phyloP scores from a whole-genome alignment of 2,888 invertebrate genomes.

The Hofmannophila pseudospretella region DNA sequence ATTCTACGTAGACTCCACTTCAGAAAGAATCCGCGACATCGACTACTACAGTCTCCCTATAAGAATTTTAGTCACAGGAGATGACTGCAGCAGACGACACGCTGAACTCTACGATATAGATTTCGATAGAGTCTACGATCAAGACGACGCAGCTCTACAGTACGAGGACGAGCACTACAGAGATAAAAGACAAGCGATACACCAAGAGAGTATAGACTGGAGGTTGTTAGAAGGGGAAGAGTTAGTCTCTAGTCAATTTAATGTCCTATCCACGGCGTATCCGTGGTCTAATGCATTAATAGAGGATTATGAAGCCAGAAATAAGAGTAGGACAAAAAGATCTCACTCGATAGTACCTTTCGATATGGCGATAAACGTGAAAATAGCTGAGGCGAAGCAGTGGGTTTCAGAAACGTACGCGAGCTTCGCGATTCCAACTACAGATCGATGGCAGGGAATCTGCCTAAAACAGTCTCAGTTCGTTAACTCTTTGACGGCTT shows the following conservation, averaged over 20 bases:
- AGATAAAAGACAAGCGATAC: conserved; percentile 56
- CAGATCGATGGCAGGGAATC: conserved; percentile 88
- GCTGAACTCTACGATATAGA: conserved; percentile 79
- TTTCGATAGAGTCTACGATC: conserved; percentile 76
- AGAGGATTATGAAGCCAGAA: conserved; percentile 70
- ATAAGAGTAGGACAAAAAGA: conserved; percentile 73
- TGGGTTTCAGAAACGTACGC: conserved; percentile 93
- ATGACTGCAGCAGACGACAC: conserved; percentile 81
- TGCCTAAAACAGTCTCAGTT: conserved; percentile 88
- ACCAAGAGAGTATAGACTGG: conserved; percentile 62
- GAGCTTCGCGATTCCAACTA: conserved; percentile 91
- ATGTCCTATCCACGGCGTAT: conserved; percentile 67
- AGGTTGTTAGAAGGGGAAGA: conserved; percentile 65
- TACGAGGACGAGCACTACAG: conserved; percentile 60
- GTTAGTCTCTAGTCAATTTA: conserved; percentile 68
- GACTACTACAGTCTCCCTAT: conserved; percentile 90
- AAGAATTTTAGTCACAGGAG: conserved; percentile 85
- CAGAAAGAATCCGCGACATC: conserved; percentile 86
- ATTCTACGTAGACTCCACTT: conserved; percentile 91
- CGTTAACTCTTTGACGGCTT: conserved; percentile 87
- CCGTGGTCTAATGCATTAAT: conserved; percentile 74
- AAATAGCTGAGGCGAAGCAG: conserved; percentile 86
- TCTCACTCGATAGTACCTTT: conserved; percentile 61
- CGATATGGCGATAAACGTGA: conserved; percentile 80
- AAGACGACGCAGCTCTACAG: conserved; percentile 62